phyloP scores from a whole-genome alignment of 2,113 vertebrate species.

The Formicarius rufipectus region DNA sequence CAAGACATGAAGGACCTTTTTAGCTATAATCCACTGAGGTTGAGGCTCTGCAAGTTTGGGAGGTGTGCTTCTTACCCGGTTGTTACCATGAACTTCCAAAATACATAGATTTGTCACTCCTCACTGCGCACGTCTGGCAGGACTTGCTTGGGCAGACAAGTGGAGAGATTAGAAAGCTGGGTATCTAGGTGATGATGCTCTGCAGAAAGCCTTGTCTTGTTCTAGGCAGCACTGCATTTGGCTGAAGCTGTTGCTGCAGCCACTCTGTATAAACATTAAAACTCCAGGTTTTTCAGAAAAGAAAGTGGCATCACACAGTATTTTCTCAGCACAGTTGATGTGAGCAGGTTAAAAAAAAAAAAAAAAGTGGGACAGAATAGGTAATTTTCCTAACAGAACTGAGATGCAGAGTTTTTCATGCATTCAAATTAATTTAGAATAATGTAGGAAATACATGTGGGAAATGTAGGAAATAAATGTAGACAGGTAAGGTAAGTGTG shows the following conservation, averaged over 20 bases:
- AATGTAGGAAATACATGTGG: no score
- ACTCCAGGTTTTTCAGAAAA: background rate
- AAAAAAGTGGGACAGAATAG: rapidly evolving
- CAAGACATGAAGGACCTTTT: background rate
- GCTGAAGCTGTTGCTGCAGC: background rate
- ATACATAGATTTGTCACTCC: background rate
- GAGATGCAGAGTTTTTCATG: background rate
- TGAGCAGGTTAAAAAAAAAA: background rate
- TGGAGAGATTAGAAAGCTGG: background rate
- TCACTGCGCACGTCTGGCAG: background rate
- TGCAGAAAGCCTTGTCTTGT: background rate
- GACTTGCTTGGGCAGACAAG: background rate
- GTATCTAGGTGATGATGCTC: background rate
- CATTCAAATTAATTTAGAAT: no score
- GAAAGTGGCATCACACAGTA: background rate
- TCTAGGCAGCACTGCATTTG: background rate
- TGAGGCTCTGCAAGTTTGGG: rapidly evolving
- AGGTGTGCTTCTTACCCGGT: background rate
- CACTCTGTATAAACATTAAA: background rate
- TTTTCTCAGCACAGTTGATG: background rate
- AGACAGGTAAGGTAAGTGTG: rapidly evolving
- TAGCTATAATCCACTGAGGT: background rate
- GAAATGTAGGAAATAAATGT: background rate
- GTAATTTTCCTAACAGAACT: background rate
- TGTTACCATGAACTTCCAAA: background rate